A percentile compares a stretch with the other conserved stretches of the same genome.
Evolutionary conservation across 2,888 invertebrate species (phyloP).

Genomic region (Tachina fera): DNA sequence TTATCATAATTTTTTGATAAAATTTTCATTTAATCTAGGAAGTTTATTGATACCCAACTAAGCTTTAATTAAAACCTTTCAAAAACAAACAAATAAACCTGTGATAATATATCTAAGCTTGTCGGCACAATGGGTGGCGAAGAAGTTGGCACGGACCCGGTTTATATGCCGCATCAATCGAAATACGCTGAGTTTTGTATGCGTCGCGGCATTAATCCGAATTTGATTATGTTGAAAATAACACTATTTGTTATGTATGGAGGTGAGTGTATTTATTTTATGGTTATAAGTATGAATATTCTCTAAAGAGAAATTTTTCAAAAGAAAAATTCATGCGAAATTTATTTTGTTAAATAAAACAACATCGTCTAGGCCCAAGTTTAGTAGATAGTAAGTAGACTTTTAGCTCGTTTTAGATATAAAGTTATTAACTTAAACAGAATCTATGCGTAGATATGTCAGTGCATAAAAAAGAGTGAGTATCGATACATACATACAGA

Average conservation of each 20-base stretch:
- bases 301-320: too few species aligned
- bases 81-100: background rate
- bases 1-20: background rate
- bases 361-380: too few species aligned
- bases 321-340: too few species aligned
- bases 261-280: conserved; percentile 83
- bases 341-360: too few species aligned
- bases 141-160: conserved; percentile 77
- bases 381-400: too few species aligned
- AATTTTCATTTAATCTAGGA: conserved; percentile 5
- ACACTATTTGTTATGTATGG: conserved; percentile 93
- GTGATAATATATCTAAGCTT: conserved; percentile 21
- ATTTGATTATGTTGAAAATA: conserved; percentile 91
- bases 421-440: too few species aligned
- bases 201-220: conserved; percentile 87
- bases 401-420: too few species aligned
- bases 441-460: too few species aligned
- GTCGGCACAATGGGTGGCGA: conserved; percentile 80
- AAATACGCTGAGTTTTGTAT: conserved; percentile 82
- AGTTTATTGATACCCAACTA: background rate
- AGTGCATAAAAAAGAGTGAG: too few species aligned
- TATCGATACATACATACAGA: too few species aligned
- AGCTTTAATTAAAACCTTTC: background rate
- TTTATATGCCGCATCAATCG: conserved; percentile 76
- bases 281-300: background rate